These are phyloP conservation scores for Holothuria scabra DNA, from an alignment of 53 echinoderm and acorn worm species.

Conservation along the genomic window DNA sequence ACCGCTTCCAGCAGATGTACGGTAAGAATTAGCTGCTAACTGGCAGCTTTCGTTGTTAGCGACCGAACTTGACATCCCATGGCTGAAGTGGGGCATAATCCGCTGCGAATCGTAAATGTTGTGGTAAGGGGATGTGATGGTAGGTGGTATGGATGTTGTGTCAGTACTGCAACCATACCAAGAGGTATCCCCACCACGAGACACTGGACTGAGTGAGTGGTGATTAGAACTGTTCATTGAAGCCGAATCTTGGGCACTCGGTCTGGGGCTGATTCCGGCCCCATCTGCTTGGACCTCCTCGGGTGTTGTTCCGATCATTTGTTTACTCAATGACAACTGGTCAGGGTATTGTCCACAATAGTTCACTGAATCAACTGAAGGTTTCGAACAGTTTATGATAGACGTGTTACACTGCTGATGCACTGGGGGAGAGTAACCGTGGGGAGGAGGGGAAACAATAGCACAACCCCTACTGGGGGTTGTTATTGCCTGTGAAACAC, in stretches of 20 bases:
- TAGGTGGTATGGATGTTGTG: slow-evolving; percentile 58
- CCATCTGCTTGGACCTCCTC: slow-evolving; percentile 94
- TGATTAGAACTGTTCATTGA: slow-evolving; percentile 54
- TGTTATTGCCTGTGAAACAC: slow-evolving; percentile 62
- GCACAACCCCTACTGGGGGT: slow-evolving; percentile 74
- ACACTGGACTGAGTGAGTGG: slow-evolving; percentile 67
- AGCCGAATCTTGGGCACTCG: slow-evolving; percentile 89
- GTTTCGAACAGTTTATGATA: slow-evolving; percentile 74
- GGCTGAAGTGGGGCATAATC: slow-evolving; percentile 70
- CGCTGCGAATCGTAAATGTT: slow-evolving; percentile 88
- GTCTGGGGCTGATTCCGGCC: slow-evolving; percentile 79
- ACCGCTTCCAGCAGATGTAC: slow-evolving; percentile 66
- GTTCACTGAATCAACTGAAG: slow-evolving; percentile 53
- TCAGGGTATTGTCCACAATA: slow-evolving; percentile 74
- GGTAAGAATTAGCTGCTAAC: slow-evolving; percentile 67
- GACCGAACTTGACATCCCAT: slow-evolving; percentile 67
- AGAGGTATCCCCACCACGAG: slow-evolving; percentile 59
- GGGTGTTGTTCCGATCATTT: slow-evolving; percentile 97
- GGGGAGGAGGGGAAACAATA: slow-evolving; percentile 85
- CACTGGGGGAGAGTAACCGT: slow-evolving; percentile 73
- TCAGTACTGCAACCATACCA: slow-evolving; percentile 79
- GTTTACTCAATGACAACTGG: slow-evolving; percentile 79
- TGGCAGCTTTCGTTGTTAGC: slow-evolving; percentile 79
- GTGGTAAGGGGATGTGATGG: slow-evolving; percentile 70
- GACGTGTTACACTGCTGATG: slow-evolving; percentile 51